These are phyloP conservation scores for Nansenia antarctica DNA, from an alignment of 2,113 vertebrate genomes.

Conservation along the genomic window DNA sequence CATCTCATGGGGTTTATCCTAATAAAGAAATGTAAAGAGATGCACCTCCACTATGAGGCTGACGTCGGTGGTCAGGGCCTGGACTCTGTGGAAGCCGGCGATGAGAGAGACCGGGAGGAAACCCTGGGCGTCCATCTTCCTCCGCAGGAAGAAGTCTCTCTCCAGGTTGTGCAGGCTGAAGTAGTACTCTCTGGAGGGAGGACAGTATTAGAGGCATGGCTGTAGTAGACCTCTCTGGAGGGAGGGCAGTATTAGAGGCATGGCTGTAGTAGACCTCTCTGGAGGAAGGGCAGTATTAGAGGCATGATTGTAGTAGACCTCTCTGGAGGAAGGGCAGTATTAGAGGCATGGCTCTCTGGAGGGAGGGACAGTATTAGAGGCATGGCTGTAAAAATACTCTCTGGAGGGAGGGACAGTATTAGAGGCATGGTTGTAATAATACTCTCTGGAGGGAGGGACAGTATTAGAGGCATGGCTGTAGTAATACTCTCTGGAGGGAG, in stretches of 20 bases:
- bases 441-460: too few relatives aligned
- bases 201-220: not conserved
- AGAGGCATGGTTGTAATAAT: too few relatives aligned
- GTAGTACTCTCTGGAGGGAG: constrained; percentile 88
- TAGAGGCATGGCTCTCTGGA: too few relatives aligned
- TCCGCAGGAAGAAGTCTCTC: constrained; percentile 93
- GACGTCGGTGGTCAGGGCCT: constrained; percentile 90
- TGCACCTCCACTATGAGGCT: constrained; percentile 90
- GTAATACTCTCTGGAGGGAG: too few relatives aligned
- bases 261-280: not conserved
- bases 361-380: too few relatives aligned
- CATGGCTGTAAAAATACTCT: too few relatives aligned
- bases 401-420: too few relatives aligned
- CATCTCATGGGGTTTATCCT: too few relatives aligned
- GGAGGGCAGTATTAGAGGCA: too few relatives aligned
- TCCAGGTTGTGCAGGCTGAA: constrained; percentile 97
- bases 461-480: too few relatives aligned
- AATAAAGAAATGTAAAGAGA: too few relatives aligned
- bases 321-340: too few relatives aligned
- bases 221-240: not conserved
- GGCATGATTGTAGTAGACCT: not conserved
- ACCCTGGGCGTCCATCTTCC: constrained; percentile 93
- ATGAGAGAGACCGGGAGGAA: constrained; percentile 94
- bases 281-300: not conserved
- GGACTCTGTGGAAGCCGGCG: constrained; percentile 92